These are phyloP conservation scores for Cremastinae sp. DNA, from an alignment of 2,888 invertebrate species.

Conservation along the genomic window DNA sequence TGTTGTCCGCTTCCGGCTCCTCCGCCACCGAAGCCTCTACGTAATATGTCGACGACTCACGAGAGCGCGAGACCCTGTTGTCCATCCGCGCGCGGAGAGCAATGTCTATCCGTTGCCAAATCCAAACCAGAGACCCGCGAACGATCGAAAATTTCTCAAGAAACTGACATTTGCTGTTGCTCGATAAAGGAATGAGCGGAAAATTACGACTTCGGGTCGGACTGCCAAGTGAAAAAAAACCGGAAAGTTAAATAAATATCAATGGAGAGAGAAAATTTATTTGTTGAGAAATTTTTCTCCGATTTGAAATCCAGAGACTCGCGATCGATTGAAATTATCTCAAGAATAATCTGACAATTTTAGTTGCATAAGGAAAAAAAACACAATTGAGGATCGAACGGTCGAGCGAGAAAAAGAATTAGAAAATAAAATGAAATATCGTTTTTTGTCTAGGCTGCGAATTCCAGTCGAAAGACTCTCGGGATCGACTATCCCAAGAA, in stretches of 20 bases:
- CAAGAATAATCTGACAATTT: too few relatives aligned
- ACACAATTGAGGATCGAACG: neutral
- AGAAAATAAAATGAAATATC: conserved; percentile 32
- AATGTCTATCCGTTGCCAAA: conserved; percentile 15
- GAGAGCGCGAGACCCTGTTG: conserved; percentile 56
- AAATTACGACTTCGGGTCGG: too few relatives aligned
- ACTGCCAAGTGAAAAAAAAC: too few relatives aligned
- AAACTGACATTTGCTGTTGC: neutral
- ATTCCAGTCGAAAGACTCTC: too few relatives aligned
- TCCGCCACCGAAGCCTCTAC: conserved; percentile 54
- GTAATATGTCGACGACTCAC: conserved; percentile 34
- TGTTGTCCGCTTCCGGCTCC: conserved; percentile 47
- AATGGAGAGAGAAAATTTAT: too few relatives aligned
- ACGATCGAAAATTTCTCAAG: neutral
- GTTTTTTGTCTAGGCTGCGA: too few relatives aligned
- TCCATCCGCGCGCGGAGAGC: conserved; percentile 45
- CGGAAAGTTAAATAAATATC: too few relatives aligned
- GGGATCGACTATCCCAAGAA: too few relatives aligned
- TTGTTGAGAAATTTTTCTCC: too few relatives aligned
- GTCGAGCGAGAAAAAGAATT: conserved; percentile 33
- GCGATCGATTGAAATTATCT: too few relatives aligned
- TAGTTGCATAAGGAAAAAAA: too few relatives aligned
- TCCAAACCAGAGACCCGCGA: neutral
- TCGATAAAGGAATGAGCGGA: neutral
- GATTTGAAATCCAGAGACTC: too few relatives aligned